Evolutionary conservation across 2,797 vertebrate genomes (phyloP), one percentile per base, ranked within the genome.

Genomic region (Sebastiscus tertius): DNA sequence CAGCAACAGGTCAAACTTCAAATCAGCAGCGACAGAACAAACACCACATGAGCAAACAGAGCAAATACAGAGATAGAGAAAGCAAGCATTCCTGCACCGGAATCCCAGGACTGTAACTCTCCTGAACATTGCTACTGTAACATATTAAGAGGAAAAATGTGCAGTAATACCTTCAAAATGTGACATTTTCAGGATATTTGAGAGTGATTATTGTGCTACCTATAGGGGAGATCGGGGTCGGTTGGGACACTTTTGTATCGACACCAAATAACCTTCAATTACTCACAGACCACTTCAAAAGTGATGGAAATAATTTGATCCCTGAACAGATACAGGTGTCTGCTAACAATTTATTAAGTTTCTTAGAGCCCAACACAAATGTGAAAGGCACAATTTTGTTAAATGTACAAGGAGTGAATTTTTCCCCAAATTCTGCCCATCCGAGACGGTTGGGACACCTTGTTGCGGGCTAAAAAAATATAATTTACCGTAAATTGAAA

Each of bases 1-100:
- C 65, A 85, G 90, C 82, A 70, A 82, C 85, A 83, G 95, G 93
- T 95, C 94, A 95, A 95, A 96, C 92, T 95, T 94, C 94, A 93
- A 49, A 77, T 77, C 76, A 55, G 34, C 81, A 77, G 85, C 72
- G 52, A 12, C 86, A 91, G 87, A 91, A 63, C 89, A 94, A 94
- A 94, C 90, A 94, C 26, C 69, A 64, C 80, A 42, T 27, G 80
- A 85, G 83, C 90, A 91, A 93, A 93, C 75, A 86, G 68, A 76
- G 76, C 79, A 87, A 86, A 85, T 11, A 46, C 42, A 70, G 52
- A 80, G 80, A 86, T 24, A 91, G 73, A 81, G 59, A 71, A 77
- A 52, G 46, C 65, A 26, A 56, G 75, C 89, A 89, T 94, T 94
- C 93, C 87, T 77, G 67, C 64, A 81, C 82, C 73, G 72, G 66